Base-by-base conservation (phyloP, 2,797 vertebrate genomes). In the Paramormyrops hopkinsi region DNA sequence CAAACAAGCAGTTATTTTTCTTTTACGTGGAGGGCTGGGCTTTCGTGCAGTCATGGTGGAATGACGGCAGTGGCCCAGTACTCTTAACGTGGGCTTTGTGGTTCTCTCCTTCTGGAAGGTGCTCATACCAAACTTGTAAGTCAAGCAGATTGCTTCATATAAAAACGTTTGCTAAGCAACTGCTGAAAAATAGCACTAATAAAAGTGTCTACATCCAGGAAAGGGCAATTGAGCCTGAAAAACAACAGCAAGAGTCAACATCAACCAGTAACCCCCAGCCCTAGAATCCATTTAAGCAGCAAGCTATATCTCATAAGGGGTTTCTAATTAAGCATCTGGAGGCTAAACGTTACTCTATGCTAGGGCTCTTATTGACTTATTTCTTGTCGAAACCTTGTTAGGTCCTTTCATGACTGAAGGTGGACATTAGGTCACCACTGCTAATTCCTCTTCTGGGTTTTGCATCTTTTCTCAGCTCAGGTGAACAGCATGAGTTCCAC, bases 381-480 rank as follows among this genome's bases (percentile, higher is more conserved):
- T 44, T 48, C 44, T 83, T 44, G 79, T n/a, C n/a, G 79, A 22
- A 83, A 83, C 69, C 44, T 50, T 12, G 14, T 37, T 17, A 33
- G 73, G 48, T 22, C 46, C 33, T 53, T 53, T 54, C 22, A 37
- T 17, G 22, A 53, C 46, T 86, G 48, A 86, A 53, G 25, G 22
- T 33, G 73, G 1, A 17, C 37, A 90, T 37, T n/a, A 56, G 50
- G 56, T 29, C 69, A 50, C 69, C 25, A 54, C 41, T 37, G 54
- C 29, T 53, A 50, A 25, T 86, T n/a, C 12, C 50, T 19, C 37
- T 4, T 83, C n/a, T 53, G 48, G 22, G 22, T 86, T 86, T 41
- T 33, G 11, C 48, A 14, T 86, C 14, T 33, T 89, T 37, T 89
- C 92, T 54, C 92, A 96, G 96, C 94, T 93, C 96, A 96, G 91